These are phyloP conservation scores for Alethe diademata DNA, from an alignment of 2,113 vertebrate genomes.

Conservation along the genomic window DNA sequence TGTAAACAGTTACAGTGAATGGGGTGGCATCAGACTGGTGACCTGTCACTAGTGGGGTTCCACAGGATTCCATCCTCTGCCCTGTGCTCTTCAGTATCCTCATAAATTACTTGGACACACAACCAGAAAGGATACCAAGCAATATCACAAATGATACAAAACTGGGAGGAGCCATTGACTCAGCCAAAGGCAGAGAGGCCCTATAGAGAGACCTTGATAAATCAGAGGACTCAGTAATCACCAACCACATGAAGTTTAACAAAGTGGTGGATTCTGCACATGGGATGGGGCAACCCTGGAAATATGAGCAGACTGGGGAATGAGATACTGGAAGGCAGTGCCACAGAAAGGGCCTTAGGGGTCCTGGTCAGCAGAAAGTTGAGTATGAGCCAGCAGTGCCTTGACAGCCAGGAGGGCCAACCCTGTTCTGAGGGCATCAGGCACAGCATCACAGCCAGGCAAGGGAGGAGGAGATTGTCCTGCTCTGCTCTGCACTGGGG, in stretches of 20 bases:
- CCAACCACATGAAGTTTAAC: background rate
- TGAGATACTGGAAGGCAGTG: background rate
- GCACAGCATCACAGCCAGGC: rapidly evolving
- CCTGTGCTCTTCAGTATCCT: background rate
- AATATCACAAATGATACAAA: background rate
- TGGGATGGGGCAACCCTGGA: background rate
- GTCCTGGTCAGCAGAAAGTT: rapidly evolving
- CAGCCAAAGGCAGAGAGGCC: background rate
- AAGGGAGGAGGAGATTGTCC: background rate
- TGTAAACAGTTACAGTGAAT: background rate
- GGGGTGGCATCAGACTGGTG: background rate
- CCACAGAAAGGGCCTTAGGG: rapidly evolving
- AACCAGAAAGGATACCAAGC: background rate
- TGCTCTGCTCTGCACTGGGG: rapidly evolving
- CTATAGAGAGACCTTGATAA: background rate
- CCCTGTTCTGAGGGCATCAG: rapidly evolving
- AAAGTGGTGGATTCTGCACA: background rate
- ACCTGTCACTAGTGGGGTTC: background rate
- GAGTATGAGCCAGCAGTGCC: rapidly evolving
- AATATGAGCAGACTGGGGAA: background rate
- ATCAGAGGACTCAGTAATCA: background rate
- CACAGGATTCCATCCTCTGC: background rate
- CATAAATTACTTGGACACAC: background rate
- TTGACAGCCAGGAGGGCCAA: rapidly evolving
- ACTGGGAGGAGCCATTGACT: rapidly evolving